Conservation (phyloP, 2,888 invertebrate species). For the Arrhopalites spinosus region DNA sequence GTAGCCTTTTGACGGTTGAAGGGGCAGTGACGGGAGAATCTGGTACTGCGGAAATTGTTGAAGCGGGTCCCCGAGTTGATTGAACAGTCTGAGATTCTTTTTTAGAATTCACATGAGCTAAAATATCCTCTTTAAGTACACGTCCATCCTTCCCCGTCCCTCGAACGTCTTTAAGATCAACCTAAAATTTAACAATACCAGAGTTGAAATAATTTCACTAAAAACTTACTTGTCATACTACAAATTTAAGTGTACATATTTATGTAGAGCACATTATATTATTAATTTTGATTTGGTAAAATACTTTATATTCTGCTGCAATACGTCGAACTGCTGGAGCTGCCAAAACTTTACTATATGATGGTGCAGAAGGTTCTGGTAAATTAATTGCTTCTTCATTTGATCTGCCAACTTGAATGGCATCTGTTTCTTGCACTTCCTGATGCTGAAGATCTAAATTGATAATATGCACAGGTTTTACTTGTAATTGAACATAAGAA, state of each 20-base stretch:
- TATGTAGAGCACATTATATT: background rate
- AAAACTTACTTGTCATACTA: no score
- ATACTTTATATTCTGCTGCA: slow-evolving; percentile 83
- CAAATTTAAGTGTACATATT: background rate
- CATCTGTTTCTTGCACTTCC: slow-evolving; percentile 58
- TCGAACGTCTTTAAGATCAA: slow-evolving; percentile 67
- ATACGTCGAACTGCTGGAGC: slow-evolving; percentile 95
- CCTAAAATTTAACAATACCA: slow-evolving; percentile 19
- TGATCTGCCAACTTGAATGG: slow-evolving; percentile 57
- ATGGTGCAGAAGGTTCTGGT: slow-evolving; percentile 11
- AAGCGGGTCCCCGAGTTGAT: slow-evolving; percentile 8
- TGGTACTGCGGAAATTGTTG: slow-evolving; percentile 20
- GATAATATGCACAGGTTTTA: no score
- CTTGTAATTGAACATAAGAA: no score
- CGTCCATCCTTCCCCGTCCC: slow-evolving; percentile 87
- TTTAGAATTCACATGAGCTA: slow-evolving; percentile 65
- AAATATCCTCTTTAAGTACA: slow-evolving; percentile 92
- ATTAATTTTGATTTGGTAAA: no score
- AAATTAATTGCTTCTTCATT: slow-evolving; percentile 49
- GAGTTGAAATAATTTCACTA: background rate
- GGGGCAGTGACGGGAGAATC: slow-evolving; percentile 20
- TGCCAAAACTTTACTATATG: slow-evolving; percentile 67
- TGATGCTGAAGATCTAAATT: slow-evolving; percentile 48
- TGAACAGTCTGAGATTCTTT: slow-evolving; percentile 14
- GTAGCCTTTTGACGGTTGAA: slow-evolving; percentile 24